phyloP scores from a whole-genome alignment of 2,888 invertebrate genomes.

The Nomada lathburiana region DNA sequence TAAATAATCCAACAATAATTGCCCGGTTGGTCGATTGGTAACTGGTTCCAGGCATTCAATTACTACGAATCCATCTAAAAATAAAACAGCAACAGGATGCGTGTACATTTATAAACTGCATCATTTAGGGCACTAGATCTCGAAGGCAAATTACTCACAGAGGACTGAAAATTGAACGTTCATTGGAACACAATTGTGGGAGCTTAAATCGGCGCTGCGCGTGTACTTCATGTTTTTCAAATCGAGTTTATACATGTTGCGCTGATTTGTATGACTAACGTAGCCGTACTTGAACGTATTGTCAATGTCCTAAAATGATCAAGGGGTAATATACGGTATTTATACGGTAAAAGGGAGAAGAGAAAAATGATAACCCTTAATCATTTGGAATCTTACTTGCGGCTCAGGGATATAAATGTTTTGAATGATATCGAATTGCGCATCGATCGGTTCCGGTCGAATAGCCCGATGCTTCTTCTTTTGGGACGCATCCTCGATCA shows the following conservation, averaged over 20 bases:
- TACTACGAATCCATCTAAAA: constrained; percentile 89
- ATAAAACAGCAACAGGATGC: not conserved
- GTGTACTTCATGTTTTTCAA: constrained; percentile 89
- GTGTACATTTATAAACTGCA: not conserved
- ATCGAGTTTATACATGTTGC: constrained; percentile 90
- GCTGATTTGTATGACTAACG: constrained; percentile 90
- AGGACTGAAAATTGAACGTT: constrained; percentile 89
- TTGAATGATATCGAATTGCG: constrained; percentile 90
- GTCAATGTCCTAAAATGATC: constrained; percentile 85
- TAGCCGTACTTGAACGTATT: constrained; percentile 90
- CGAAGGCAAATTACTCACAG: constrained; percentile 86
- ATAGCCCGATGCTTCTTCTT: constrained; percentile 90
- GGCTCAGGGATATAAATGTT: constrained; percentile 87
- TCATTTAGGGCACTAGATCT: not conserved
- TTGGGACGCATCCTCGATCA: constrained; percentile 90
- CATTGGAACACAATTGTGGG: constrained; percentile 90
- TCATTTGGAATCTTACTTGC: constrained; percentile 29
- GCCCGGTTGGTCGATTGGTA: constrained; percentile 87
- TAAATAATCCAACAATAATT: constrained; percentile 89
- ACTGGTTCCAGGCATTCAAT: constrained; percentile 90
- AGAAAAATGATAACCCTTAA: not conserved
- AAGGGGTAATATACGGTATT: not conserved
- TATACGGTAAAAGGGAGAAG: not conserved
- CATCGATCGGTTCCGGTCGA: constrained; percentile 90
- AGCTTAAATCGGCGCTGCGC: constrained; percentile 89